Evolutionary conservation across 2,113 vertebrate genomes (phyloP).

Genomic region (Macaca mulatta): DNA sequence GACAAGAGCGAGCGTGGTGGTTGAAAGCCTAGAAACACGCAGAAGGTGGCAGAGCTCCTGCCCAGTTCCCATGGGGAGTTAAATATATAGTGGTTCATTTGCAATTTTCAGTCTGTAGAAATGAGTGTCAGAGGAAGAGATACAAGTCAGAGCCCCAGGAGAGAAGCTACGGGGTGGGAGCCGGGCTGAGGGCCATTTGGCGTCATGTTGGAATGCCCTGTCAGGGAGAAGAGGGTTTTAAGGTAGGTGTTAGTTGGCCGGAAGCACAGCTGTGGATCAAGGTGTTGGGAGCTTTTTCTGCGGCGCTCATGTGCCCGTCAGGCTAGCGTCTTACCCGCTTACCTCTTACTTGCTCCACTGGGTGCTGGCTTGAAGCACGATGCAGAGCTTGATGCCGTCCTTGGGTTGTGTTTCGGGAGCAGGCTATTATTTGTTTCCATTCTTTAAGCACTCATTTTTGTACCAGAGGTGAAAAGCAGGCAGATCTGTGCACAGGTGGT

Average conservation of each 20-base stretch:
- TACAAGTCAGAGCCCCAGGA: not conserved
- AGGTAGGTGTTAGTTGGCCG: not conserved
- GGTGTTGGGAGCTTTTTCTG: too few relatives aligned
- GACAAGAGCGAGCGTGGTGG: fast-evolving
- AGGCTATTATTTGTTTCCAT: not conserved
- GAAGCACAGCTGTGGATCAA: fast-evolving
- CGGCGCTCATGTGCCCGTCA: fast-evolving
- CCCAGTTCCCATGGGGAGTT: not conserved
- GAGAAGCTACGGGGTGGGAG: not conserved
- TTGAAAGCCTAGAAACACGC: not conserved
- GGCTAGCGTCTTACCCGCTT: fast-evolving
- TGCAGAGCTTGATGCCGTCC: not conserved
- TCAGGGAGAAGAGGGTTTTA: not conserved
- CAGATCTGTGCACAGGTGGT: not conserved
- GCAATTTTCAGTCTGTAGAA: not conserved
- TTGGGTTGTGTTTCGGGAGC: not conserved
- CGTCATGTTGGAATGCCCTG: not conserved
- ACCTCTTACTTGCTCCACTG: not conserved
- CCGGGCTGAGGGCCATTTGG: not conserved
- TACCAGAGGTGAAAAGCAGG: not conserved
- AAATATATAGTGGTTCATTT: not conserved
- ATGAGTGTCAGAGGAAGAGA: fast-evolving
- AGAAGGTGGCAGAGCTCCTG: fast-evolving
- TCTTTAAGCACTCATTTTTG: not conserved
- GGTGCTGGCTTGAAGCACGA: not conserved